A percentile compares a stretch with the other conserved stretches of the same genome.
Conservation (phyloP, 2,113 vertebrate genomes). For the Microcebus ravelobensis region DNA sequence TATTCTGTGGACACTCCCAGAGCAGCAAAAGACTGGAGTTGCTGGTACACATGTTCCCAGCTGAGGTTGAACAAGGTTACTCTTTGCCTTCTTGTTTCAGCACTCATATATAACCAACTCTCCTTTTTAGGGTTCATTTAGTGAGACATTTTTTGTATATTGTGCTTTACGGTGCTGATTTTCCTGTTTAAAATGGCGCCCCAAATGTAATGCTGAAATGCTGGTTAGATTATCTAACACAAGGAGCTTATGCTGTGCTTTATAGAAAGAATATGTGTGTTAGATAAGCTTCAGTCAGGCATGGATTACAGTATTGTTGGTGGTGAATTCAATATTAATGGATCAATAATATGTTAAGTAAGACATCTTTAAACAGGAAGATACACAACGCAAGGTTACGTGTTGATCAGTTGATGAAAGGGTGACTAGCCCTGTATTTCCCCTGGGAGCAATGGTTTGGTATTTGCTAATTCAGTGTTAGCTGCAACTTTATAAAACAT, state of each 20-base stretch:
- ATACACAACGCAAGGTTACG: neutral
- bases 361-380: neutral
- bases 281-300: neutral
- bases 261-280: neutral
- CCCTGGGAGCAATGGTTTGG: neutral
- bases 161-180: neutral
- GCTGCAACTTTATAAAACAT: neutral
- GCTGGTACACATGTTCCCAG: neutral
- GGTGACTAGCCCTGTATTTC: neutral
- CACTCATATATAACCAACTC: neutral
- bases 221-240: neutral
- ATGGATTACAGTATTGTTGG: neutral
- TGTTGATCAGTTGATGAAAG: neutral
- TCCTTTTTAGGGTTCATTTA: neutral
- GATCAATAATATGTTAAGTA: neutral
- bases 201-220: neutral
- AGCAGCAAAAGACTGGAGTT: neutral
- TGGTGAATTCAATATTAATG: neutral
- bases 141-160: neutral
- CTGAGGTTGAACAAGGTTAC: neutral
- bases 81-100: neutral
- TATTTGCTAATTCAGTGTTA: neutral
- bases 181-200: neutral
- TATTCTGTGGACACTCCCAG: neutral
- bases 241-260: neutral